A percentile compares a stretch with the other conserved stretches of the same genome.
phyloP scores from a whole-genome alignment of 2,888 invertebrate genomes.

The Plebejus melissa region DNA sequence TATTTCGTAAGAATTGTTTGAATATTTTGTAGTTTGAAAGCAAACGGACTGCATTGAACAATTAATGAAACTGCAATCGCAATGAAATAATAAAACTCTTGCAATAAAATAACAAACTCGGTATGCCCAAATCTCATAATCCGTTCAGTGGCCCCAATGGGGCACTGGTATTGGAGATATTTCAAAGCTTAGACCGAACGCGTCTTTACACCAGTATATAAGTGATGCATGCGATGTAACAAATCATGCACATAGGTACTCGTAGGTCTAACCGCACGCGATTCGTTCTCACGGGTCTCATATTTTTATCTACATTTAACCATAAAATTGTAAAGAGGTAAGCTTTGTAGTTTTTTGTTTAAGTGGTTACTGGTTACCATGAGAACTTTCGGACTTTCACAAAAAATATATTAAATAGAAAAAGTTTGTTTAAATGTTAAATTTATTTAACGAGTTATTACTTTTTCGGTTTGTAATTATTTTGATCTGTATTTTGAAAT shows the following conservation, averaged over 20 bases:
- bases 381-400: not conserved
- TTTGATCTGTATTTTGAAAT: no score
- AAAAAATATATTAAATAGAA: not conserved
- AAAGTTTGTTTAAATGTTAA: no score
- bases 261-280: constrained; percentile 24
- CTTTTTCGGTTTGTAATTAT: no score
- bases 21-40: not conserved
- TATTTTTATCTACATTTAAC: constrained; percentile 46
- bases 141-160: not conserved
- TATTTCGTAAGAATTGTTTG: no score
- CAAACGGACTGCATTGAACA: not conserved
- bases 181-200: not conserved
- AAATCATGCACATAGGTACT: constrained; percentile 18
- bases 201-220: not conserved
- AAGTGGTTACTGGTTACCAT: constrained; percentile 3
- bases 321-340: constrained; percentile 12
- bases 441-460: no score
- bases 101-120: not conserved
- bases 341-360: constrained; percentile 15
- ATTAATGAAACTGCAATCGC: not conserved
- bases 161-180: not conserved
- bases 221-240: constrained; percentile 30
- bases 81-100: not conserved
- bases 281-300: constrained; percentile 62
- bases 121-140: not conserved